Evolutionary conservation across 2,888 invertebrate genomes (phyloP), one percentile per base, ranked within the genome.

Genomic region (Melipona beecheii): DNA sequence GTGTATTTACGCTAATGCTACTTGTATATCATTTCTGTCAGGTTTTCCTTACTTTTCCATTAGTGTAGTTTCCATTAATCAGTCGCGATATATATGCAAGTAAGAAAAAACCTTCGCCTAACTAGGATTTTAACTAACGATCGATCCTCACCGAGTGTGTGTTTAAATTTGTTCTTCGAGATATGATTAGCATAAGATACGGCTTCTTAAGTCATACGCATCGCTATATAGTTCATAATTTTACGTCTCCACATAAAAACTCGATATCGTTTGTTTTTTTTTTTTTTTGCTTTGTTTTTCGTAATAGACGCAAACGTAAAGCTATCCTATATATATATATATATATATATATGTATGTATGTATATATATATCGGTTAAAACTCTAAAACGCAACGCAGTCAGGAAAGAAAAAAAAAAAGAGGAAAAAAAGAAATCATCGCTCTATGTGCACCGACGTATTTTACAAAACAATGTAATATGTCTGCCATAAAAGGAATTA

Each of bases 101-200:
- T 78, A 77, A 85, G 74, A 62, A 58, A 74, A 76, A 74, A 76
- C 66, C 65, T 27, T 43, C 58, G 52, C 36, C 43, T 70, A 72
- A 17, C 58, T 73, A 64, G 24, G n/a, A 72, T 65, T 58, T 60
- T 15, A 74, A 43, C 43, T 43, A 52, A 71, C 64, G 54, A 73
- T 73, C 79, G 79, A 83, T 81, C 72, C 86, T 82, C 81, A 56
- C 83, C 62, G 80, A 72, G 66, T 65, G 19, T 15, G 66, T 65
- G 21, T 15, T 60, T 52, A 31, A 62, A 49, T 50, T 64, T 27
- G 60, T 50, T 54, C 36, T 75, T 72, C 73, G 73, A 66, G 81
- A 86, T 84, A 86, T 84, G 81, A 75, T 84, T 79, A 81, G 71
- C 75, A 31, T 75, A 74, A 78, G 19, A 79, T 82, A 79, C 75